phyloP scores from a whole-genome alignment of 2,797 vertebrate species.

The Aplochiton taeniatus region DNA sequence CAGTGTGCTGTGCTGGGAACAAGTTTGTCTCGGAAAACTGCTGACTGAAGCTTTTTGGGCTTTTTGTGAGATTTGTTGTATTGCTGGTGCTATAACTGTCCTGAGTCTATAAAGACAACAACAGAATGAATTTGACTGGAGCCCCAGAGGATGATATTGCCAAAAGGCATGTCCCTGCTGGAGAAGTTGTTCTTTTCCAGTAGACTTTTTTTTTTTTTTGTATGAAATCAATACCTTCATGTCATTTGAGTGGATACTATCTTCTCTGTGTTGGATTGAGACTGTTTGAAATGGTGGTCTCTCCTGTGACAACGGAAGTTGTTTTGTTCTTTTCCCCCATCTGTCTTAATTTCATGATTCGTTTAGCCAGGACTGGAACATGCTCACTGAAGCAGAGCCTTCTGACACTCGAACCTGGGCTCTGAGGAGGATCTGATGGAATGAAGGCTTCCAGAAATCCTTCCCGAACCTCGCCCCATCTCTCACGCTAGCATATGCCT shows the following conservation, averaged over 20 bases:
- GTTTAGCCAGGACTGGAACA: constrained; percentile 46
- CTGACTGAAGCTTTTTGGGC: constrained; percentile 25
- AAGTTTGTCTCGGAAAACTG: constrained; percentile 30
- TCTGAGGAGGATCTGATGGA: constrained; percentile 36
- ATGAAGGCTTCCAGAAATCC: too few species aligned
- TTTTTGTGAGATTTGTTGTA: constrained; percentile 32
- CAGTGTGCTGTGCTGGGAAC: constrained; percentile 25
- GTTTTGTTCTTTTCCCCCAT: constrained; percentile 56
- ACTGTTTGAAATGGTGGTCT: constrained; percentile 54
- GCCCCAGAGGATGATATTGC: constrained; percentile 52
- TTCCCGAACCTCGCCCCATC: too few species aligned
- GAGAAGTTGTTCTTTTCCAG: constrained; percentile 52
- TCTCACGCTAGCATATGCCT: too few species aligned
- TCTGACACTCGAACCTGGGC: constrained; percentile 41
- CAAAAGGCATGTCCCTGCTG: constrained; percentile 44
- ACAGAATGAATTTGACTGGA: constrained; percentile 38
- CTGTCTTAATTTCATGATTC: constrained; percentile 60
- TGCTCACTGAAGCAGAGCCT: constrained; percentile 44
- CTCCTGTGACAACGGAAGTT: constrained; percentile 33
- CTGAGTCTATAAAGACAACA: constrained; percentile 53
- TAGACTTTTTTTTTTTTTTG: constrained; percentile 43
- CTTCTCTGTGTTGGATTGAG: constrained; percentile 49
- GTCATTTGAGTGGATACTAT: constrained; percentile 56
- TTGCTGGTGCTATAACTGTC: constrained; percentile 46
- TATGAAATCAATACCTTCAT: constrained; percentile 74